Evolutionary conservation across 2,888 invertebrate genomes (phyloP), one percentile per base, ranked within the genome.

Genomic region (Parelbella ahira): DNA sequence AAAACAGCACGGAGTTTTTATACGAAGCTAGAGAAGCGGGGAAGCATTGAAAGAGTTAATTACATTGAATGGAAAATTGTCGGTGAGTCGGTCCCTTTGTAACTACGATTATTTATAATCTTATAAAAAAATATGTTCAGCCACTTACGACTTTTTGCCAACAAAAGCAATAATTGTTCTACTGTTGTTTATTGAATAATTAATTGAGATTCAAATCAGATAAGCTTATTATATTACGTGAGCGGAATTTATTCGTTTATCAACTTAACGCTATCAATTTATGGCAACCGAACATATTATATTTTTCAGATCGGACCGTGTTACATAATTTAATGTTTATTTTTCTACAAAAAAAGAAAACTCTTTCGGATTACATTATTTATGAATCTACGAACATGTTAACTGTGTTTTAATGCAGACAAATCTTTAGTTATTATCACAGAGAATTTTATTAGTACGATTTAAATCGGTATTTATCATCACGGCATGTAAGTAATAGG

Each of bases 131-230:
- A 42, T 42, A 36, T 42, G 42, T 42, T 42, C 15, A 23, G 23
- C 34, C 23, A 36, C 28, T 23, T 27, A 37, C 5, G 11, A 29
- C n/a, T 42, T 42, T 36, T 36, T 42, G 28, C 34, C 21, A 18
- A 23, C 34, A 42, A 42, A 42, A 42, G 36, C 42, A 36, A 23
- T 42, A 42, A 42, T 42, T 42, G 42, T 42, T 23, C 28, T 36
- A 36, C 34, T 29, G 28, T 36, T 42, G 34, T 36, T 36, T 34
- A 42, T 36, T 36, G 34, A 42, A 42, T 42, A 34, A 41, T 42
- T 29, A 36, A 42, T 36, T 29, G 15, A 36, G 33, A 42, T 42
- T 42, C 18, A 36, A 42, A 42, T 42, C 28, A 19, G 34, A 29
- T 42, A 42, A 42, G 42, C 42, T 29, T 21, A 37, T 37, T 37